Percentiles rank a stretch among this genome's conserved stretches.
These are phyloP conservation scores for Silurus lanzhouensis DNA, from an alignment of 2,797 vertebrate genomes.

Conservation along the genomic window DNA sequence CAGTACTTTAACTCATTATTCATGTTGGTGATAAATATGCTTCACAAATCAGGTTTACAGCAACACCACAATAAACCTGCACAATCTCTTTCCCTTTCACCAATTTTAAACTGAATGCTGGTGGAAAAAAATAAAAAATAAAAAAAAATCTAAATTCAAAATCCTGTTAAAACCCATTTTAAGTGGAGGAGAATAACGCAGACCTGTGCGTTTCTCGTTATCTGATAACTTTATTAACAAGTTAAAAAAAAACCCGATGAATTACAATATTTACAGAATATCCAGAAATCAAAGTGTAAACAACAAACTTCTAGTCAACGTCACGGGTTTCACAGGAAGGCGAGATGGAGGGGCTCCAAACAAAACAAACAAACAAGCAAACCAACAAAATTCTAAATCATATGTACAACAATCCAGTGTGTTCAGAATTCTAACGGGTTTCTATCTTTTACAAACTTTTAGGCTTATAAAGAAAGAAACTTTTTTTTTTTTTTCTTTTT, in stretches of 20 bases:
- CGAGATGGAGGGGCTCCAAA: slow-evolving; percentile 73
- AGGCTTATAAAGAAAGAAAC: slow-evolving; percentile 62
- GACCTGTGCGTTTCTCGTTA: slow-evolving; percentile 59
- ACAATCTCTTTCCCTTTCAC: neutral
- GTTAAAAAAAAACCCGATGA: slow-evolving; percentile 98
- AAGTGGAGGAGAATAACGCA: neutral
- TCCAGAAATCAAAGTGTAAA: slow-evolving; percentile 95
- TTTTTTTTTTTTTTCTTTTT: slow-evolving; percentile 43
- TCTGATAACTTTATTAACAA: slow-evolving; percentile 99
- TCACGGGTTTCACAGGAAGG: slow-evolving; percentile 86
- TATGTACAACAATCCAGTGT: slow-evolving; percentile 85
- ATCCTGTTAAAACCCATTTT: neutral
- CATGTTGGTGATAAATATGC: neutral
- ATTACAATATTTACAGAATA: slow-evolving; percentile 99
- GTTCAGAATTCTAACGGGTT: slow-evolving; percentile 70
- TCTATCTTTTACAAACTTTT: slow-evolving; percentile 64
- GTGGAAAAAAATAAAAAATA: too few species aligned
- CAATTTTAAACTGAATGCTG: neutral
- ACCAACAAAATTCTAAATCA: slow-evolving; percentile 72
- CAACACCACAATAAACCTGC: neutral
- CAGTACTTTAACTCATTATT: neutral
- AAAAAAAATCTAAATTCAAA: too few species aligned
- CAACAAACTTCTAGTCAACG: slow-evolving; percentile 85
- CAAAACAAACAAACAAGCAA: slow-evolving; percentile 68
- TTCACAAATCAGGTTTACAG: neutral